Conservation (phyloP, 2,113 vertebrate genomes). For the Peromyscus polionotus region DNA sequence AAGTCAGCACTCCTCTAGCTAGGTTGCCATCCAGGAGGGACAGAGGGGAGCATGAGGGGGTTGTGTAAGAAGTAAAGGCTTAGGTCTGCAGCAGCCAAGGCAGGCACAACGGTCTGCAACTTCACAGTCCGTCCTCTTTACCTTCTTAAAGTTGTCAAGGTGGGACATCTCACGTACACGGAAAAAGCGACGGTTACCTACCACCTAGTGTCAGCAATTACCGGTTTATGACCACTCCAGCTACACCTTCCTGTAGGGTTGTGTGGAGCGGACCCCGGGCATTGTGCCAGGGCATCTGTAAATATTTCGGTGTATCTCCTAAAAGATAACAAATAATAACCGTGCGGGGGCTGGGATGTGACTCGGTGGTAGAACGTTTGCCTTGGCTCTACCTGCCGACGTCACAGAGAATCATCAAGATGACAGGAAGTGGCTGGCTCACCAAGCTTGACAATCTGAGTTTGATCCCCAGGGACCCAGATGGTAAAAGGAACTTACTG, state of each 20-base stretch:
- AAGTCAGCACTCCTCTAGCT: neutral
- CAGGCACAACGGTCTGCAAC: neutral
- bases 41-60: too few species aligned
- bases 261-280: neutral
- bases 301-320: slow-evolving; percentile 28
- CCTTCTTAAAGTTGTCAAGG: slow-evolving; percentile 3
- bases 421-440: too few species aligned
- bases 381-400: neutral
- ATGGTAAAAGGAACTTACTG: neutral
- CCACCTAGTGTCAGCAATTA: neutral
- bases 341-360: neutral
- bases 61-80: neutral
- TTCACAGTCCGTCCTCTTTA: neutral
- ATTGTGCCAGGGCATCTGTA: neutral
- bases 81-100: neutral
- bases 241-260: neutral
- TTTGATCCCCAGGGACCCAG: neutral
- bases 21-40: neutral
- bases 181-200: neutral
- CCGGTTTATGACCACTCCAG: neutral
- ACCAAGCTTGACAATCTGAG: neutral
- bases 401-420: neutral
- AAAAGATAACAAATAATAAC: slow-evolving; percentile 7
- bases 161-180: slow-evolving; percentile 12
- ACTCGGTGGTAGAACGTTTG: neutral